Evolutionary conservation across 2,113 vertebrate species (phyloP), one percentile per base, ranked within the genome.

Genomic region (Austrofundulus limnaeus): DNA sequence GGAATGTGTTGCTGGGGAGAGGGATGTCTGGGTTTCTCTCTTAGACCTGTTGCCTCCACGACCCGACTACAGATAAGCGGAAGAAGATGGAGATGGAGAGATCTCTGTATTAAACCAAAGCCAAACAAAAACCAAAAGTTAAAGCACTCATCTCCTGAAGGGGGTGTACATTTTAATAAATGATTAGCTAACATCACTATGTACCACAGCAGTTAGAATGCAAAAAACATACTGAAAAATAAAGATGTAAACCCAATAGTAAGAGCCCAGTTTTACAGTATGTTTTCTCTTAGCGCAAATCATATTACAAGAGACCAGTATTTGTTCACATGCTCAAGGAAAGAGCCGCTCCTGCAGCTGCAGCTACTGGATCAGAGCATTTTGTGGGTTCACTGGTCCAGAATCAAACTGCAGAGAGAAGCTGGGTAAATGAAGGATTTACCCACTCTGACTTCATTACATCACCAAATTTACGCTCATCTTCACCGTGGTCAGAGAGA

Each of bases 381-480:
- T 78, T 68, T 69, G 65, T 34, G 28, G 66, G 70, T 37, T 84
- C 84, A 83, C 58, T 79, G 83, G 81, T 67, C 66, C 3, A 75
- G 82, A 88, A 86, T 77, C 43, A 37, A 81, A 83, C 34, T 61
- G 67, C 58, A 49, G 66, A 51, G 25, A 57, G 63, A 68, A 59
- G 73, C 69, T 52, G 64, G 50, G 66, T 24, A 48, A 67, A 10
- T 8, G 85, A 68, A 60, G 59, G 76, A 71, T 41, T 66, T 47
- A 74, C 65, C 75, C 60, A 17, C 62, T 24, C 74, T 12, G 66
- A 68, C 67, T 74, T 54, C 41, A 43, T 78, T 68, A 80, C 79
- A 73, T 80, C 76, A 72, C 50, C n/a, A n/a, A 70, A 23, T 54
- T 52, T 38, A 16, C 66, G 11, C 50, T 63, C 58, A 64, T 71